Evolutionary conservation across 2,113 vertebrate genomes (phyloP).

Genomic region (Etheostoma cragini): DNA sequence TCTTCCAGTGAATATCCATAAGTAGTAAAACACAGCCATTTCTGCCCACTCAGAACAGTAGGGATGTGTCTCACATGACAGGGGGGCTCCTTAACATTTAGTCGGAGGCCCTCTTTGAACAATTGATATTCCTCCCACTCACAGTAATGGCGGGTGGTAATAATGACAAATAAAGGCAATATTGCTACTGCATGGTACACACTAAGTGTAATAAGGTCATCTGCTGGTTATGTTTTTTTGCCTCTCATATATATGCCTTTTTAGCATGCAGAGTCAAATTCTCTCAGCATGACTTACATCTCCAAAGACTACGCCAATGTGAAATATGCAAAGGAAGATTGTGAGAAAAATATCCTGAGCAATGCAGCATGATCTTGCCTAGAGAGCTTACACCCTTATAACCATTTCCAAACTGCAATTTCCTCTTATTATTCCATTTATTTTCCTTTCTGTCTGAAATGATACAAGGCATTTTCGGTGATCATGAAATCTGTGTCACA

Average conservation of each 20-base stretch:
- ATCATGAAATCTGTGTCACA: conserved; percentile 58
- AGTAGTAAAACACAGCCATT: conserved; percentile 76
- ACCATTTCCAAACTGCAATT: conserved; percentile 72
- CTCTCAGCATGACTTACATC: conserved; percentile 73
- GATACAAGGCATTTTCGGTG: conserved; percentile 46
- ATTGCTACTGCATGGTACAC: conserved; percentile 67
- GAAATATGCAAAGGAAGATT: conserved; percentile 77
- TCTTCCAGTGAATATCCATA: conserved; percentile 78
- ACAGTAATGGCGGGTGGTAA: conserved; percentile 74
- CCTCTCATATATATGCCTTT: conserved; percentile 72
- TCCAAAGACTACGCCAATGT: conserved; percentile 72
- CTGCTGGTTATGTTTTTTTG: conserved; percentile 70
- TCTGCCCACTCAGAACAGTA: conserved; percentile 73
- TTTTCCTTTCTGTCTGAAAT: conserved; percentile 46
- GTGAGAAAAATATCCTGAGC: conserved; percentile 65
- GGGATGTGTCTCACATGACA: conserved; percentile 73
- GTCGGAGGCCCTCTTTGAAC: conserved; percentile 74
- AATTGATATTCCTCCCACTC: conserved; percentile 80
- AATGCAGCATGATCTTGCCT: conserved; percentile 56
- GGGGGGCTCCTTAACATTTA: conserved; percentile 79
- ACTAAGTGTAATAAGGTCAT: conserved; percentile 79
- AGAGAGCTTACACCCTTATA: conserved; percentile 63
- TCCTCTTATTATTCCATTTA: conserved; percentile 50
- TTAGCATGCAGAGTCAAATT: conserved; percentile 77
- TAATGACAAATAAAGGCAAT: conserved; percentile 83